Percentiles rank a stretch among this genome's conserved stretches.
Conservation (phyloP, 2,113 vertebrate genomes). For the Atrichornis clamosus region DNA sequence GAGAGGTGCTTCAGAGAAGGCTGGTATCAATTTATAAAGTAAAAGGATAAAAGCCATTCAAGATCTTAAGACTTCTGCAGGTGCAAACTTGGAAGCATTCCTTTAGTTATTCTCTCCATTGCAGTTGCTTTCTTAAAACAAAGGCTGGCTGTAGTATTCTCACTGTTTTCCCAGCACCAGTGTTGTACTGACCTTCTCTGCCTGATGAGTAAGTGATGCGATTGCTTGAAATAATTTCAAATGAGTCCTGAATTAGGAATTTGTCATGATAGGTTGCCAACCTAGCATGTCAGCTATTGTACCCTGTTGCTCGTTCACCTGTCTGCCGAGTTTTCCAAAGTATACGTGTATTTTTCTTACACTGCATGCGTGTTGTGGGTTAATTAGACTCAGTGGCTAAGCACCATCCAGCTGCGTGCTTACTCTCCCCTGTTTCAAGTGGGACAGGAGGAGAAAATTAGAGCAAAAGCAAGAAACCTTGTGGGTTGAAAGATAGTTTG, state of each 20-base stretch:
- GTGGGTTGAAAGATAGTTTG: not conserved
- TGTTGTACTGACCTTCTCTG: not conserved
- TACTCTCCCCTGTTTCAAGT: not conserved
- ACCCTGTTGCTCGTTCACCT: not conserved
- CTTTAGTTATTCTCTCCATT: not conserved
- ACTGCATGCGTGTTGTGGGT: not conserved
- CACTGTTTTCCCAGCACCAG: not conserved
- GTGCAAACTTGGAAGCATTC: not conserved
- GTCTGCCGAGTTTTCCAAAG: not conserved
- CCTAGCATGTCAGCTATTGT: not conserved
- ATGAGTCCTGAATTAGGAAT: not conserved
- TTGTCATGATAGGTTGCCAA: not conserved
- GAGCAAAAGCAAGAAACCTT: not conserved
- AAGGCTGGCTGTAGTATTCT: not conserved
- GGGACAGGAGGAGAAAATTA: not conserved
- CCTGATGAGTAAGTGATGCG: not conserved
- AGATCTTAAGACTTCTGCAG: not conserved
- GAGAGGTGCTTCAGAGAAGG: not conserved
- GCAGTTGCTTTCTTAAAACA: not conserved
- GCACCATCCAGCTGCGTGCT: not conserved
- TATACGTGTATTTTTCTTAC: not conserved
- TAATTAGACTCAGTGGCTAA: not conserved
- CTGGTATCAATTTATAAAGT: not conserved
- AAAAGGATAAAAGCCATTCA: not conserved
- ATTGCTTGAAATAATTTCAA: not conserved